Base-by-base conservation (phyloP, 2,797 vertebrate genomes). In the Channallabes apus region DNA sequence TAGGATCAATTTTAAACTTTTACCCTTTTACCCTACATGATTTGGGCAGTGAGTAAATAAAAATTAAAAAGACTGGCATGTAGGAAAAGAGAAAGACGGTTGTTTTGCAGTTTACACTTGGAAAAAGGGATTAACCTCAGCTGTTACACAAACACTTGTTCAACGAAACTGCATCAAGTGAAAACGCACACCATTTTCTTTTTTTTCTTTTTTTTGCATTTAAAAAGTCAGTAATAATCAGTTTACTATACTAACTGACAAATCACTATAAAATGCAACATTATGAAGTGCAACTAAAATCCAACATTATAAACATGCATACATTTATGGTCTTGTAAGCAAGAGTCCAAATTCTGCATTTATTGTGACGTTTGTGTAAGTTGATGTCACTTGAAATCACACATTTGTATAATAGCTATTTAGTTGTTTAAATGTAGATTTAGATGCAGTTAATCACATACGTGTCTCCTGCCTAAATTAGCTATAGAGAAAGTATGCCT, bases 271-370 rank as follows among this genome's bases (percentile, higher is more conserved):
- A 32, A 71, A 79, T 12, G 11, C 11, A 51, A 51, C 46, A 51
- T 51, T 51, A 51, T 12, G 12, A 51, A 51, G 9, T 46, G 41
- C 41, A 11, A 46, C 38, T 15, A 12, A 46, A 73, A 51, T 56
- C 46, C 77, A 85, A 72, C n/a, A n/a, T 73, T 20, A 85, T n/a
- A 20, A 35, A 80, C 71, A 79, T 68, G 79, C 84, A 76, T 78
- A 27, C 64, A 18, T 32, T 51, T n/a, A 51, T 59, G n/a, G 38
- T 61, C 54, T 27, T 58, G 27, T 54, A 67, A 58, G 64, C 27
- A 32, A 73, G 27, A 72, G 54, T 64, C 59, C 58, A 83, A 75
- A 61, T 73, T 27, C 15, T 32, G 58, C 68, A 7, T 1, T 51
- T 68, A 46, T 68, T 32, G n/a, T 78, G 27, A 51, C 18, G 18